Evolutionary conservation across 1,140 invertebrate genomes (phyloP).

Genomic region (Frieseomelitta varia): DNA sequence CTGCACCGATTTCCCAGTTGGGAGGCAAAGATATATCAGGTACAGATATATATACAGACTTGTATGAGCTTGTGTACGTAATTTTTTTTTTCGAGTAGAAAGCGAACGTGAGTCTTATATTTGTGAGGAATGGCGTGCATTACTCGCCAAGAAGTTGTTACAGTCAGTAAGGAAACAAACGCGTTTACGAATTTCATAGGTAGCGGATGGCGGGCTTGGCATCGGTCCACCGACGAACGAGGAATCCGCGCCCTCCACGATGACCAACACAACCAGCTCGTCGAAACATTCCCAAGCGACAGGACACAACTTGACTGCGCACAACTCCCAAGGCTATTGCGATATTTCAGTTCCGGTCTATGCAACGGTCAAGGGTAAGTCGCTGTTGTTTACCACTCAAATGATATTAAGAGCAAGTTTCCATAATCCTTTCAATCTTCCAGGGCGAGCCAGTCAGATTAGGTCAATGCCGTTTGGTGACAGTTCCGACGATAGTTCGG

Average conservation of each 20-base stretch:
- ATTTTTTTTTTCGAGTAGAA: too few relatives aligned
- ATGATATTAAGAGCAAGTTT: too few relatives aligned
- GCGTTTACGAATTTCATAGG: conserved; percentile 78
- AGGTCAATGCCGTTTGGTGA: conserved; percentile 97
- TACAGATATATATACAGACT: conserved; percentile 71
- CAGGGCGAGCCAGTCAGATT: conserved; percentile 95
- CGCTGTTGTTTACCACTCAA: not conserved
- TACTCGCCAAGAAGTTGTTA: not conserved
- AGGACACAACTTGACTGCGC: conserved; percentile 78
- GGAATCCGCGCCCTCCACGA: conserved; percentile 78
- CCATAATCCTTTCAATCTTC: conserved; percentile 28
- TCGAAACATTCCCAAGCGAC: conserved; percentile 80
- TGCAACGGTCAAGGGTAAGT: conserved; percentile 94
- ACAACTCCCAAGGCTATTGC: conserved; percentile 86
- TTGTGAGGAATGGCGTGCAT: not conserved
- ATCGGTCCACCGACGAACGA: conserved; percentile 79
- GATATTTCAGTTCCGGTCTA: conserved; percentile 96
- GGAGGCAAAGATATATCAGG: conserved; percentile 97
- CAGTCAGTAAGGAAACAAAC: conserved; percentile 17
- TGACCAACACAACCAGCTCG: conserved; percentile 77
- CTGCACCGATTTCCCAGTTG: conserved; percentile 94
- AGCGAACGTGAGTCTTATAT: not conserved
- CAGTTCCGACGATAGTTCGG: conserved; percentile 96
- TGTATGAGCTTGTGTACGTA: too few relatives aligned
- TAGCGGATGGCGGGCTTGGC: conserved; percentile 91